phyloP scores from a whole-genome alignment of 2,888 invertebrate species.

The Sinodicranocentrus sp. region DNA sequence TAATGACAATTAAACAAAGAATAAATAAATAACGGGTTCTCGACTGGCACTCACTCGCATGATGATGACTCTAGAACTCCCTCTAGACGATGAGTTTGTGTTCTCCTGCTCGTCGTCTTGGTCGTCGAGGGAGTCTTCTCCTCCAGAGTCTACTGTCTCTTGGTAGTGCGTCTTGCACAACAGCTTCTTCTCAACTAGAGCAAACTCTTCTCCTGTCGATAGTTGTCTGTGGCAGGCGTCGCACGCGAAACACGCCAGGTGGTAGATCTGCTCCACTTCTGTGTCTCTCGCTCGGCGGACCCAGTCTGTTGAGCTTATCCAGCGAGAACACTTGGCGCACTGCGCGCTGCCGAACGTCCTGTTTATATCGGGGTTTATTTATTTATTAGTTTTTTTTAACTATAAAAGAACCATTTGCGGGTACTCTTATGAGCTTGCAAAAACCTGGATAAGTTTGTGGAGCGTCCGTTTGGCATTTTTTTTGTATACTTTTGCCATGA shows the following conservation, averaged over 20 bases:
- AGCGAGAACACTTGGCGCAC: conserved; percentile 81
- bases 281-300: conserved; percentile 69
- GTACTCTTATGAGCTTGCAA: too few species aligned
- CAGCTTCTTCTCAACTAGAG: conserved; percentile 94
- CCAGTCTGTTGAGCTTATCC: conserved; percentile 80
- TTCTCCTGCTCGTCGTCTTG: conserved; percentile 79
- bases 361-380: too few species aligned
- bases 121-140: too few species aligned
- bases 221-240: conserved; percentile 96
- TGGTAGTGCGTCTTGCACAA: conserved; percentile 98
- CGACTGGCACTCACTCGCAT: too few species aligned
- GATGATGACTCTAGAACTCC: too few species aligned
- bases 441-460: too few species aligned
- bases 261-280: conserved; percentile 73
- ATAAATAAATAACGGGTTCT: too few species aligned
- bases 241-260: conserved; percentile 96
- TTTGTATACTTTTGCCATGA: too few species aligned
- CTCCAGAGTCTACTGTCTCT: conserved; percentile 92
- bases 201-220: conserved; percentile 98
- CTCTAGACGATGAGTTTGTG: too few species aligned
- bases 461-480: too few species aligned
- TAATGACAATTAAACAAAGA: not conserved
- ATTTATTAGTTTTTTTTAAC: too few species aligned
- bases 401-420: too few species aligned
- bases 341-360: conserved; percentile 80